phyloP scores from a whole-genome alignment of 2,113 vertebrate genomes.

The Pseudorasbora parva region DNA sequence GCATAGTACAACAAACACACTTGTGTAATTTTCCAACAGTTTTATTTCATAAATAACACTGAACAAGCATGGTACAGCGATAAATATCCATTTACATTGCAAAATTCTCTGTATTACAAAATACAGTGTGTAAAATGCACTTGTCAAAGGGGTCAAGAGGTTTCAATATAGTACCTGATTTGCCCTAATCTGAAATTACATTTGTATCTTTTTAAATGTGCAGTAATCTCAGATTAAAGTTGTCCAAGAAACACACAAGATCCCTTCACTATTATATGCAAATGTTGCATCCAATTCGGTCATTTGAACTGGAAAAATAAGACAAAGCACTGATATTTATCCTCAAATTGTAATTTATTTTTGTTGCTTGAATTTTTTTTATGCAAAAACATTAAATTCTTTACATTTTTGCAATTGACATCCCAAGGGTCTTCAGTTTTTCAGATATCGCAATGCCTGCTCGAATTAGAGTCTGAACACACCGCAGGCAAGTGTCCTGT shows the following conservation, averaged over 20 bases:
- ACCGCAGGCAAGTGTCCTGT: slow-evolving; percentile 56
- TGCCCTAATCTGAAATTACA: slow-evolving; percentile 56
- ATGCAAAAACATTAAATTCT: too few relatives aligned
- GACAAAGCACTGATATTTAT: slow-evolving; percentile 36
- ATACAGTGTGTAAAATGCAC: slow-evolving; percentile 81
- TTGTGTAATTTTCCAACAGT: slow-evolving; percentile 61
- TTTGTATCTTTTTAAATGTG: slow-evolving; percentile 23
- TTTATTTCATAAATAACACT: slow-evolving; percentile 82
- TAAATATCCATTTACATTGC: slow-evolving; percentile 75
- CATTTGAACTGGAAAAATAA: slow-evolving; percentile 55
- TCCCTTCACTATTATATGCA: slow-evolving; percentile 66
- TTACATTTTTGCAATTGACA: slow-evolving; percentile 40
- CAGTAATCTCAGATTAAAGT: slow-evolving; percentile 62
- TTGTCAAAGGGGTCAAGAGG: slow-evolving; percentile 72
- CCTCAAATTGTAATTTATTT: slow-evolving; percentile 20
- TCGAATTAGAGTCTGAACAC: slow-evolving; percentile 32
- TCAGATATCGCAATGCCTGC: slow-evolving; percentile 1
- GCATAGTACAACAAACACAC: slow-evolving; percentile 3
- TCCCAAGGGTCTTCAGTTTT: slow-evolving; percentile 4
- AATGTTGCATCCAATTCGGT: slow-evolving; percentile 74
- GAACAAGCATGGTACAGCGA: slow-evolving; percentile 78
- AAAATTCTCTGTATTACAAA: slow-evolving; percentile 78
- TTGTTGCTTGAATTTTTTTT: background rate
- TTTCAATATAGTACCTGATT: slow-evolving; percentile 68
- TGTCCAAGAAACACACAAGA: slow-evolving; percentile 60